A percentile compares a stretch with the other conserved stretches of the same genome.
phyloP scores from a whole-genome alignment of 30 jellyfish, hydroid and myxozoan species.

The Cassiopea andromeda region DNA sequence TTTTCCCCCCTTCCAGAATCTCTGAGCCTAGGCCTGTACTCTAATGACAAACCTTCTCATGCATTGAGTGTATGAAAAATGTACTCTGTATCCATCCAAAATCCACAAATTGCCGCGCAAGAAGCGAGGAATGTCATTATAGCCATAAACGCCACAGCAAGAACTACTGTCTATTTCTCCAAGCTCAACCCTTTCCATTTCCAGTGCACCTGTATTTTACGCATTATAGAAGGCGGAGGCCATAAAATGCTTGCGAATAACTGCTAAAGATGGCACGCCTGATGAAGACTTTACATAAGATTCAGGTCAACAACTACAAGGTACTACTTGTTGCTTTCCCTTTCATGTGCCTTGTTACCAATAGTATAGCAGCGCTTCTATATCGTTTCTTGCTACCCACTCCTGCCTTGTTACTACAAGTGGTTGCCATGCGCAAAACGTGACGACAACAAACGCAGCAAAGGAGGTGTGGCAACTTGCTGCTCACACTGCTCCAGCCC shows the following conservation, averaged over 20 bases:
- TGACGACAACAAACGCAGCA: no score
- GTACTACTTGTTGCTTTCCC: neutral
- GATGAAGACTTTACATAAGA: neutral
- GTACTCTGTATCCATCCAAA: conserved; percentile 81
- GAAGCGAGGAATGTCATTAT: conserved; percentile 60
- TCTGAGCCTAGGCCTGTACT: no score
- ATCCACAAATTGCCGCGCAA: conserved; percentile 70
- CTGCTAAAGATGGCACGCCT: neutral
- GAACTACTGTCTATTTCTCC: conserved; percentile 32
- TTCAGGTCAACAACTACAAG: neutral
- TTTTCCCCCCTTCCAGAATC: no score
- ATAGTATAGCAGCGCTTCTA: neutral
- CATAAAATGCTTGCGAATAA: neutral
- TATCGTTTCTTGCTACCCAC: neutral
- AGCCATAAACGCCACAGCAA: conserved; percentile 60
- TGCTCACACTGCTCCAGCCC: no score
- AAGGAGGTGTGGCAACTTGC: no score
- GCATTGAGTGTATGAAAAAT: conserved; percentile 81
- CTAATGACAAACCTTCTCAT: conserved; percentile 79
- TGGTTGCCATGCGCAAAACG: no score
- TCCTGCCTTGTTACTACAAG: no score
- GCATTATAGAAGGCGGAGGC: neutral
- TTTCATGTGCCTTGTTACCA: neutral
- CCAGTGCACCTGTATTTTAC: conserved; percentile 16
- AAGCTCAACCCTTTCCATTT: conserved; percentile 31